A percentile compares a stretch with the other conserved stretches of the same genome.
Evolutionary conservation across 2,888 invertebrate species (phyloP).

Genomic region (Dynastes grantii): DNA sequence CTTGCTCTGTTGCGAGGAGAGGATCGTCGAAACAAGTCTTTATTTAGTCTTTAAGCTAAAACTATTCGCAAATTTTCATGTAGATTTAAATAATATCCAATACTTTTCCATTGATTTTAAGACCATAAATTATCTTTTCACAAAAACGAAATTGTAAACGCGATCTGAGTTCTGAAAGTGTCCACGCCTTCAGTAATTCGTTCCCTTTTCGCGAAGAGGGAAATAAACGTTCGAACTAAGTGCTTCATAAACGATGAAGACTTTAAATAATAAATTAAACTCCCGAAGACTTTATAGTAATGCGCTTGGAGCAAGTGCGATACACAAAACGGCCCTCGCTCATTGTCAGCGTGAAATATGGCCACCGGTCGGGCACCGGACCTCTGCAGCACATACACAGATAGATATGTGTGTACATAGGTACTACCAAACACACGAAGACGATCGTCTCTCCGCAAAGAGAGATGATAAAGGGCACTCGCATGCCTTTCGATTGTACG

Average conservation of each 20-base stretch:
- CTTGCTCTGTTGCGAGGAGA: no score
- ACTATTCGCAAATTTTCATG: no score
- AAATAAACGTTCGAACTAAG: not conserved
- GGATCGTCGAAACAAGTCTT: no score
- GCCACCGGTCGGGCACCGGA: conserved; percentile 28
- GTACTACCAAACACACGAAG: no score
- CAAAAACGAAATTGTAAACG: no score
- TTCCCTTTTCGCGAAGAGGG: not conserved
- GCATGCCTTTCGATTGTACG: conserved; percentile 49
- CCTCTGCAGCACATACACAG: conserved; percentile 17
- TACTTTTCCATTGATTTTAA: no score
- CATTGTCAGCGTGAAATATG: conserved; percentile 44
- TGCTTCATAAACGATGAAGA: conserved; percentile 10
- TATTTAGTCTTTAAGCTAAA: no score
- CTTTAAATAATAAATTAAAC: conserved; percentile 31
- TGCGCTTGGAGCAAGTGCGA: conserved; percentile 18
- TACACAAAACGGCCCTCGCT: conserved; percentile 30
- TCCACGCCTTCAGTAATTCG: no score
- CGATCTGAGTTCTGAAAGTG: no score
- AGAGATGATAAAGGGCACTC: conserved; percentile 50
- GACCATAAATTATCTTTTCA: no score
- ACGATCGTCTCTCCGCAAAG: not conserved
- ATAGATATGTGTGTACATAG: no score
- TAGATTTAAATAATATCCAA: no score
- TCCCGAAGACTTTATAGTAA: conserved; percentile 12